A percentile compares a stretch with the other conserved stretches of the same genome.
Conservation (phyloP, 2,797 vertebrate species). For the Tokudaia muenninki region DNA sequence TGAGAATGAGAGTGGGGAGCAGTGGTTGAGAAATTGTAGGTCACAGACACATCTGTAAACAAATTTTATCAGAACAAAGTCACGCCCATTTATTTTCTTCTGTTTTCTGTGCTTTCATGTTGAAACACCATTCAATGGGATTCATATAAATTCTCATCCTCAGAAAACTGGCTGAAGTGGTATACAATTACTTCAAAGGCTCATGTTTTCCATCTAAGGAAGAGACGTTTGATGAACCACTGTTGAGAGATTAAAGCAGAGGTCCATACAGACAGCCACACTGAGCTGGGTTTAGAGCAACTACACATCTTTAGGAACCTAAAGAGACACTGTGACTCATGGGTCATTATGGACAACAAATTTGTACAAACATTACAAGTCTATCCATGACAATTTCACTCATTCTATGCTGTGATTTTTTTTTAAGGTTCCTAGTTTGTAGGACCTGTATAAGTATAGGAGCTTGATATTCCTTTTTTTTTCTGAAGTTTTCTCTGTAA, state of each 20-base stretch:
- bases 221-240: background rate
- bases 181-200: background rate
- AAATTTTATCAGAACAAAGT: background rate
- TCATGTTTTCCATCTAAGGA: background rate
- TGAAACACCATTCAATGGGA: background rate
- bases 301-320: background rate
- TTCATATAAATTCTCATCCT: rapidly evolving
- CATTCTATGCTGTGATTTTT: background rate
- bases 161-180: background rate
- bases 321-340: background rate
- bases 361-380: background rate
- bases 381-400: background rate
- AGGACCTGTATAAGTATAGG: background rate
- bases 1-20: background rate
- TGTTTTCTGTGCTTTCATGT: background rate
- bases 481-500: background rate
- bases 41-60: background rate
- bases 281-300: background rate
- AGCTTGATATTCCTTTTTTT: background rate
- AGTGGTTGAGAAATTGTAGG: background rate
- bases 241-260: background rate
- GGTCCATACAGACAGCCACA: background rate
- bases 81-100: background rate
- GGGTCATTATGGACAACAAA: background rate
- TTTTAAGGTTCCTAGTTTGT: background rate